Evolutionary conservation across 2,797 vertebrate species (phyloP).

Genomic region (Danio kyathit): DNA sequence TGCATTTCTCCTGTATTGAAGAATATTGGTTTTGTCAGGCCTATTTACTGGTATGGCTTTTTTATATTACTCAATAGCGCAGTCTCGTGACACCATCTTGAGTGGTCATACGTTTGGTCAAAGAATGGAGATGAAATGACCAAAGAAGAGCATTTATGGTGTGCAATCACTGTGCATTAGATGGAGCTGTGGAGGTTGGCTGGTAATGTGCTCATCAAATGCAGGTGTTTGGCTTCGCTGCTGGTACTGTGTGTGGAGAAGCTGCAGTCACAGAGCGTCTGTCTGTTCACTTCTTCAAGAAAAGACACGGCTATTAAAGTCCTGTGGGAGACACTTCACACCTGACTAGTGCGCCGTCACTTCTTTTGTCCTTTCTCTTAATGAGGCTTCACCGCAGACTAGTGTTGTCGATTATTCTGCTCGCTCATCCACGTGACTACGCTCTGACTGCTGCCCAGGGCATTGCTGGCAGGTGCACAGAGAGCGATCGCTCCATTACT

Average conservation of each 20-base stretch:
- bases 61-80: background rate
- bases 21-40: conserved; percentile 17
- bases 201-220: background rate
- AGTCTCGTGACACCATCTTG: background rate
- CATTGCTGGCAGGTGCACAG: conserved; percentile 34
- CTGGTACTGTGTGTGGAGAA: background rate
- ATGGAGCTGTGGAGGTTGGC: conserved; percentile 5
- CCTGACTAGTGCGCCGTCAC: conserved; percentile 18
- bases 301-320: conserved; percentile 24
- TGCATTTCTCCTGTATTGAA: background rate
- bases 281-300: conserved; percentile 18
- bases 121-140: conserved; percentile 1
- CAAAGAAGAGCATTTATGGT: background rate
- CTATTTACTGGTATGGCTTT: background rate
- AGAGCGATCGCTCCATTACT: conserved; percentile 38
- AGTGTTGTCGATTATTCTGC: conserved; percentile 34
- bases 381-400: conserved; percentile 41
- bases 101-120: background rate
- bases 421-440: conserved; percentile 42
- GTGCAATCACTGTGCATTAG: background rate
- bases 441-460: conserved; percentile 28
- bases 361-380: conserved; percentile 43
- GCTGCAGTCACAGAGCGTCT: conserved; percentile 1
- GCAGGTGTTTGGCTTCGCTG: conserved; percentile 2
- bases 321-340: conserved; percentile 42